Base-by-base conservation (phyloP, 2,113 vertebrate genomes). In the Cottus gobio region DNA sequence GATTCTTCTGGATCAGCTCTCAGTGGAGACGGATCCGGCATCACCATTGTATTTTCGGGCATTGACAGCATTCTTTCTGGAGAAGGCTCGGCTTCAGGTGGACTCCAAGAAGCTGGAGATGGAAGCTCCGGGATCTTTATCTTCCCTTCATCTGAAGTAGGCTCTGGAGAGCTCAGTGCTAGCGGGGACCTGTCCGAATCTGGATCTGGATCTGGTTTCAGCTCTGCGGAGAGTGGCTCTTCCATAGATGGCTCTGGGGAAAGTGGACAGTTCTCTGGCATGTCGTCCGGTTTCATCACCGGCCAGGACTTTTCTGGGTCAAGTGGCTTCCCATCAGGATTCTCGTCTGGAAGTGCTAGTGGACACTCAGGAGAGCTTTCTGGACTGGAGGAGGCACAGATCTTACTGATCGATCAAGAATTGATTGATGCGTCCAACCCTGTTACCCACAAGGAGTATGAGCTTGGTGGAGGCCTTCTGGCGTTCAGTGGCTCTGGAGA, bases 401-500 rank as follows among this genome's bases (percentile, higher is more conserved):
- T 97, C 62, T 92, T 94, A 1, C 90, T 97, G 24, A 83, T 97
- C 54, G 94, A 96, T 82, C 72, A 67, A 18, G 80, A 86, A 73
- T 81, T 95, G 61, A 68, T 94, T 1, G 94, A 97, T 88, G 28
- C 48, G 2, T 92, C 96, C 48, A 92, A 92, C 22, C 69, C 78
- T 0, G 75, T 85, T 0, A 69, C 88, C 3, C 13, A 83, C 75
- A 93, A 72, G 28, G 90, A 84, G 91, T 87, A 95, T 85, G 96
- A 97, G 91, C 72, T 93, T 30, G 94, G 95, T 57, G 94, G 95
- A 82, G 94, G 94, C 13, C 82, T 82, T 3, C 86, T 96, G 81
- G 93, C 93, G 71, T 90, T 95, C 83, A 97, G 96, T 67, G 96
- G 96, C 11, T 95, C 91, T 46, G 91, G 82, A 73, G 94, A 94